Evolutionary conservation across 37 sponge, comb jelly and placozoan species (phyloP).

Genomic region (Crambe crambe): DNA sequence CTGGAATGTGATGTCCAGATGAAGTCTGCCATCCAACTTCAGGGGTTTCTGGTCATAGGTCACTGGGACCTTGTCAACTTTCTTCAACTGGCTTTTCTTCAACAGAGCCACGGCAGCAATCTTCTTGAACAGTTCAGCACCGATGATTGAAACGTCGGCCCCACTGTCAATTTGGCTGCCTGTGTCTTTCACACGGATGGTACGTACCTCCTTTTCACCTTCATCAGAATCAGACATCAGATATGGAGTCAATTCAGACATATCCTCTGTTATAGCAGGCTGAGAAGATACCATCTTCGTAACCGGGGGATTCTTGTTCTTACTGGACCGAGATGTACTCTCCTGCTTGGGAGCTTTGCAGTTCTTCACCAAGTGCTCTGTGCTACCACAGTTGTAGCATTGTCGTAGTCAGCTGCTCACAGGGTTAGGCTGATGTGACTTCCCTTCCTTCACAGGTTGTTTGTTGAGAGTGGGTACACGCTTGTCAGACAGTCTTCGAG

Average conservation of each 20-base stretch:
- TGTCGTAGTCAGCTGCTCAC: background rate
- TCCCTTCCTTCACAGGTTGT: background rate
- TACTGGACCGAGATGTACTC: background rate
- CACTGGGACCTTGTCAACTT: background rate
- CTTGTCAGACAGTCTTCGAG: background rate
- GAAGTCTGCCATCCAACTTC: background rate
- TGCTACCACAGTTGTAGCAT: background rate
- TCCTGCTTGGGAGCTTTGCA: background rate
- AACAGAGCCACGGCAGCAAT: background rate
- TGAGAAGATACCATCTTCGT: background rate
- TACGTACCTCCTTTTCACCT: conserved; percentile 11
- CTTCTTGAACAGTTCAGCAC: conserved; percentile 8
- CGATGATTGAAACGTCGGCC: conserved; percentile 64
- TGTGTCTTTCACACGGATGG: conserved; percentile 24
- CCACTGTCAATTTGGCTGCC: conserved; percentile 57
- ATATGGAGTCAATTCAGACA: background rate
- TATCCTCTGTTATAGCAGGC: background rate
- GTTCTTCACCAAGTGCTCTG: background rate
- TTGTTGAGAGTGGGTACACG: background rate
- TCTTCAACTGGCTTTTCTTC: background rate
- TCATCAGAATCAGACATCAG: conserved; percentile 36
- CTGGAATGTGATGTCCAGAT: background rate
- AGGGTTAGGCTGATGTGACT: background rate
- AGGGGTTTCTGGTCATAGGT: background rate
- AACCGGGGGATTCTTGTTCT: background rate